These are phyloP conservation scores for Thecophora atra DNA, from an alignment of 2,888 invertebrate species.

Conservation along the genomic window DNA sequence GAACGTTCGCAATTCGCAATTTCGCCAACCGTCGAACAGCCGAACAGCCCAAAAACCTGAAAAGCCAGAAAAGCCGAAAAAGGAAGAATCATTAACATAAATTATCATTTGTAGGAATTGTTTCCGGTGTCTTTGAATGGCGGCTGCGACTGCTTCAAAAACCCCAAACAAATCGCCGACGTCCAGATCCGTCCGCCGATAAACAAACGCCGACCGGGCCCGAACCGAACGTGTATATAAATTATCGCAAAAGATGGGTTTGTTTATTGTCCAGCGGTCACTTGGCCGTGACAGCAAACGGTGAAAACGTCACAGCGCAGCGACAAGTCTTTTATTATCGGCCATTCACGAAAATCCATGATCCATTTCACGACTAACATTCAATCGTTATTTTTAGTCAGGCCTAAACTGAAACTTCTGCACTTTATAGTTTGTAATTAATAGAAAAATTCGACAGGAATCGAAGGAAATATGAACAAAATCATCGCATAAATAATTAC, in stretches of 20 bases:
- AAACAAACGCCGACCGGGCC: background rate
- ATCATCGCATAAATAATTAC: no score
- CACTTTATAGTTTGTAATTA: no score
- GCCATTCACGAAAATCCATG: no score
- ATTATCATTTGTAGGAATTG: slow-evolving; percentile 65
- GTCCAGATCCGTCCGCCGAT: background rate
- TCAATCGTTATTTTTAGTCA: no score
- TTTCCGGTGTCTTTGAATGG: slow-evolving; percentile 51
- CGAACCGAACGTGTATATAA: background rate
- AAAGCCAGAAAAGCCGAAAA: slow-evolving; percentile 46
- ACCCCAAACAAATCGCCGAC: background rate
- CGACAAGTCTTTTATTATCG: no score
- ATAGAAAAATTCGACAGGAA: no score
- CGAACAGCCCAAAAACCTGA: slow-evolving; percentile 29
- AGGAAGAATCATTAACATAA: slow-evolving; percentile 64
- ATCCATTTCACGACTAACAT: no score
- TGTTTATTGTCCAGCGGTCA: background rate
- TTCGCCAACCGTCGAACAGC: slow-evolving; percentile 8
- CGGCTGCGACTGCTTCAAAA: background rate
- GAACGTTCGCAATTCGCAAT: slow-evolving; percentile 17
- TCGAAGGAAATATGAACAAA: no score
- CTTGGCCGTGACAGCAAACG: background rate
- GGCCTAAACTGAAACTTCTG: no score
- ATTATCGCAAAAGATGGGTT: background rate
- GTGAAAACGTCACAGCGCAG: no score